Conservation (phyloP, 2,113 vertebrate species). For the Nesogale talazaci region DNA sequence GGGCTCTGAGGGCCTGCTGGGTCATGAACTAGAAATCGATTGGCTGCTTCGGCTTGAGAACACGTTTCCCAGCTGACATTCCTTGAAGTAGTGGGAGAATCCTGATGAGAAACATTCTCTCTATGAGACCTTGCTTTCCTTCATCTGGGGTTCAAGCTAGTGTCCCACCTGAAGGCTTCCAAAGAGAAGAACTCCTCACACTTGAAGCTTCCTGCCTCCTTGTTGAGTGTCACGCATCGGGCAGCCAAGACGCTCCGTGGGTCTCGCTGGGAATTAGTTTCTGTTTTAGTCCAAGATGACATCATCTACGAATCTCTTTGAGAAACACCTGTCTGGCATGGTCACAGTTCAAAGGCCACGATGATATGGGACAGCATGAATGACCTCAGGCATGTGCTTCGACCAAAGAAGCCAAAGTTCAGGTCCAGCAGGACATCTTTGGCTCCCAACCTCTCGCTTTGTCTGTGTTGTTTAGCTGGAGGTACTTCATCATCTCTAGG, state of each 20-base stretch:
- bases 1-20: too few species aligned
- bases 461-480: slow-evolving; percentile 54
- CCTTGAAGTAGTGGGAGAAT: too few species aligned
- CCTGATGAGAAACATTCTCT: too few species aligned
- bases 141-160: slow-evolving; percentile 31
- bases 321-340: neutral
- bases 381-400: slow-evolving; percentile 51
- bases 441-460: slow-evolving; percentile 35
- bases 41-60: too few species aligned
- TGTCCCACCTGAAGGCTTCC: neutral
- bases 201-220: neutral
- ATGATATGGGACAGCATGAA: slow-evolving; percentile 35
- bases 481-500: slow-evolving; percentile 40
- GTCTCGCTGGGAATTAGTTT: slow-evolving; percentile 40
- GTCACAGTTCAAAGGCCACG: neutral
- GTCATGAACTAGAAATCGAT: too few species aligned
- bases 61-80: too few species aligned
- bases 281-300: neutral
- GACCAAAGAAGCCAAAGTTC: neutral
- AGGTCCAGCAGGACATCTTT: slow-evolving; percentile 38
- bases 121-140: neutral
- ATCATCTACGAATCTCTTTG: slow-evolving; percentile 12
- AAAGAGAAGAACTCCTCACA: slow-evolving; percentile 20
- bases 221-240: slow-evolving; percentile 19
- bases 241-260: slow-evolving; percentile 1